Evolutionary conservation across 2,888 invertebrate species (phyloP).

Genomic region (Acholoe squamosa): DNA sequence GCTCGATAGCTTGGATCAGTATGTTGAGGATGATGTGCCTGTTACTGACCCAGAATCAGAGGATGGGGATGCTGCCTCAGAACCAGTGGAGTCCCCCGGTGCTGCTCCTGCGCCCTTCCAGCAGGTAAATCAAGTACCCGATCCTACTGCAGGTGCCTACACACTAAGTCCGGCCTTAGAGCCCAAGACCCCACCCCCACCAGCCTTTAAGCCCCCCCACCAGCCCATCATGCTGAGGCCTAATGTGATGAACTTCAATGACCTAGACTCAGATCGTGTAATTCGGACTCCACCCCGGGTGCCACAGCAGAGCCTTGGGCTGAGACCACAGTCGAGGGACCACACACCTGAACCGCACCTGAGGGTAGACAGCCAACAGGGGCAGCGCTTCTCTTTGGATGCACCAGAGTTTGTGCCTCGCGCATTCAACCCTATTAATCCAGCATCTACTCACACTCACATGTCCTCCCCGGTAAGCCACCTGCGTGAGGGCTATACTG

Average conservation of each 20-base stretch:
- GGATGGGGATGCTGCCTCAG: background rate
- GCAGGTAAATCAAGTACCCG: background rate
- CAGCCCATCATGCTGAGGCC: conserved; percentile 20
- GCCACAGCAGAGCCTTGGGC: background rate
- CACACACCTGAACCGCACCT: conserved; percentile 31
- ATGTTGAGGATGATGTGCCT: conserved; percentile 49
- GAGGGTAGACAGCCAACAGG: background rate
- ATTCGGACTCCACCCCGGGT: conserved; percentile 26
- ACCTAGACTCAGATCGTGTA: conserved; percentile 10
- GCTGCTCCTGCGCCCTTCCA: background rate
- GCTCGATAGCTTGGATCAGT: conserved; percentile 33
- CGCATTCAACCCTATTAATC: conserved; percentile 50
- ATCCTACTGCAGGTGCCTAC: background rate
- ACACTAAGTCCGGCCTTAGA: background rate
- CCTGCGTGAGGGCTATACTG: background rate
- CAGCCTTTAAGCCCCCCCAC: background rate
- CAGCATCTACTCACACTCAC: background rate
- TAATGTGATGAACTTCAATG: conserved; percentile 40
- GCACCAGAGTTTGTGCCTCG: conserved; percentile 71
- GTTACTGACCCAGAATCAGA: conserved; percentile 48
- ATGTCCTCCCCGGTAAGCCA: conserved; percentile 37
- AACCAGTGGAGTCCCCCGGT: conserved; percentile 18
- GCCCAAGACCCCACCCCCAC: background rate
- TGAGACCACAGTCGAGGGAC: background rate
- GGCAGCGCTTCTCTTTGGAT: conserved; percentile 67